A percentile compares a stretch with the other conserved stretches of the same genome.
These are phyloP conservation scores for Conopomorpha cramerella DNA, from an alignment of 1,140 invertebrate species.

Conservation along the genomic window DNA sequence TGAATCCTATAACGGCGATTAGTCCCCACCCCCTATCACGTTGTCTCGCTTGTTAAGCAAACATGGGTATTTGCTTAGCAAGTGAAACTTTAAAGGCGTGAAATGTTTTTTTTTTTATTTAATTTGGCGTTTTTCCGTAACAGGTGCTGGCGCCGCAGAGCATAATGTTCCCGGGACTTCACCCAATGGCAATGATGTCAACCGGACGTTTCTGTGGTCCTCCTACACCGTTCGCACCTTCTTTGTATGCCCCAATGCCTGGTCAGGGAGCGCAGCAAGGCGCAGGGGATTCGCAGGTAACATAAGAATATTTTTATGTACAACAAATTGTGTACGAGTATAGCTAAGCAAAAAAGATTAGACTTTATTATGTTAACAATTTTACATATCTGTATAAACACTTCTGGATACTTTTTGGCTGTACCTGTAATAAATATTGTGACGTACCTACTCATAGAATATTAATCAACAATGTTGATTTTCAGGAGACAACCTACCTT, in stretches of 20 bases:
- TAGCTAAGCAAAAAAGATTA: too few relatives aligned
- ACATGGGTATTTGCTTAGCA: too few relatives aligned
- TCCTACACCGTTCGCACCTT: constrained; percentile 58
- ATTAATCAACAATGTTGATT: not conserved
- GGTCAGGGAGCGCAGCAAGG: constrained; percentile 58
- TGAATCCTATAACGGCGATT: too few relatives aligned
- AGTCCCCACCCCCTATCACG: too few relatives aligned
- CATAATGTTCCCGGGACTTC: constrained; percentile 93
- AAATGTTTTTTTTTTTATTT: constrained; percentile 1
- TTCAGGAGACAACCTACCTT: constrained; percentile 87
- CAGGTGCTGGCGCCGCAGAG: constrained; percentile 80
- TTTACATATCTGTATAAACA: too few relatives aligned
- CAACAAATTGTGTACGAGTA: too few relatives aligned
- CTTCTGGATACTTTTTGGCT: too few relatives aligned
- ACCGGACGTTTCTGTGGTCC: constrained; percentile 70
- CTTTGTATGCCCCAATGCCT: constrained; percentile 63
- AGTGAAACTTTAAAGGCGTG: not conserved
- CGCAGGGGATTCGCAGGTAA: constrained; percentile 56
- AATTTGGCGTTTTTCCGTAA: not conserved
- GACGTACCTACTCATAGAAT: too few relatives aligned
- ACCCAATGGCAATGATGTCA: constrained; percentile 97
- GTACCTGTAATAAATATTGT: too few relatives aligned
- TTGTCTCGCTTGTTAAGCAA: too few relatives aligned
- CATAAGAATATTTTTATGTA: too few relatives aligned
- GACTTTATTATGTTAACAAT: too few relatives aligned